phyloP scores from a whole-genome alignment of 2,888 invertebrate genomes.

The Lithodes maja region DNA sequence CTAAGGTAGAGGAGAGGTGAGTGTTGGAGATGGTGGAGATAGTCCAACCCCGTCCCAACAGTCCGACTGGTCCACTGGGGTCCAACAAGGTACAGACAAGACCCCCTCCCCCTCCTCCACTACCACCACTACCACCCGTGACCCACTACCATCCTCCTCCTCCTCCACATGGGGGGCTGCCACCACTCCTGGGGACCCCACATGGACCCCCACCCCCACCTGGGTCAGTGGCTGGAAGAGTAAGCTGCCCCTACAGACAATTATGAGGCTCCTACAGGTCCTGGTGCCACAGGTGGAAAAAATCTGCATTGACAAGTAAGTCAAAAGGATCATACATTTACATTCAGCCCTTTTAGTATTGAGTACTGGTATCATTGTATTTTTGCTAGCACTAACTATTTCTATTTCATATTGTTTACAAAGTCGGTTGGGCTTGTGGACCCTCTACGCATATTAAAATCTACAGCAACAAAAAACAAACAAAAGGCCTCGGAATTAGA shows the following conservation, averaged over 20 bases:
- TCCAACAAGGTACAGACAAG: neutral
- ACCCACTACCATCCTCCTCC: neutral
- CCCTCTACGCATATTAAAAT: too few relatives aligned
- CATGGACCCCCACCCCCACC: conserved; percentile 94
- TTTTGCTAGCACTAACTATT: too few relatives aligned
- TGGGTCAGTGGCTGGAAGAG: conserved; percentile 98
- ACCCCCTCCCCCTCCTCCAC: neutral
- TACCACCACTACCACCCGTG: neutral
- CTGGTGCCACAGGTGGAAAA: conserved; percentile 99
- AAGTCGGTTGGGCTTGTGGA: too few relatives aligned
- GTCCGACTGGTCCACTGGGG: conserved; percentile 37
- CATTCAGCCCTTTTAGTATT: too few relatives aligned
- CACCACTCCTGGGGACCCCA: conserved; percentile 7
- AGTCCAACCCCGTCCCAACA: conserved; percentile 48
- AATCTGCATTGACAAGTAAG: conserved; percentile 98
- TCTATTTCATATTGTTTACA: too few relatives aligned
- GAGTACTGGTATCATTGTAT: too few relatives aligned
- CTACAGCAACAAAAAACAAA: too few relatives aligned
- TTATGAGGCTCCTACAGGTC: conserved; percentile 98
- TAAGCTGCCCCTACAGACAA: conserved; percentile 97
- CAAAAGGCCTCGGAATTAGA: too few relatives aligned
- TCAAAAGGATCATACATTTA: conserved; percentile 65
- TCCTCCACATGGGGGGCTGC: neutral
- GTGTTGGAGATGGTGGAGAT: conserved; percentile 1
- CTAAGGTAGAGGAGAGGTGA: too few relatives aligned